Base-by-base conservation (phyloP, 2,113 vertebrate species). In the Indicator maculatus region DNA sequence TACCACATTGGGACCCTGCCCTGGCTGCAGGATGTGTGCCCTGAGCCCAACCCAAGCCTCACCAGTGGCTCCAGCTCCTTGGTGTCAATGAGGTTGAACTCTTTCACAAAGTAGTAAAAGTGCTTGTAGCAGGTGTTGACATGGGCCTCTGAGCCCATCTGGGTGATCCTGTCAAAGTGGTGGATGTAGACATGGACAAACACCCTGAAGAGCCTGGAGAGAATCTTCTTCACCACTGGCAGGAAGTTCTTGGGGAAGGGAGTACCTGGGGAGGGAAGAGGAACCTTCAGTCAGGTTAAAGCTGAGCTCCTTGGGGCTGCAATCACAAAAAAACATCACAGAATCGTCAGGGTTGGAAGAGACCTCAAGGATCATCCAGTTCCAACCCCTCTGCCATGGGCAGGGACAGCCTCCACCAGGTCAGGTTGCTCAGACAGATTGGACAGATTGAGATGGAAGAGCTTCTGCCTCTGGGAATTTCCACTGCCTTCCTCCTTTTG, bases 41-140 rank as follows among this genome's bases (percentile, higher is more conserved):
- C 44, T 6, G 16, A 58, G 36, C 59, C 47, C 60, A 7, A 10
- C 9, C 72, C 9, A 59, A 8, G 11, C 60, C 99, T 98, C 96
- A 99, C 99, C 99, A 99, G 98, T 3, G 99, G 99, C 70, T 99
- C 99, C 96, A 99, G 97, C 97, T 99, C 99, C 97, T 99, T 99
- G 97, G 98, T 98, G 97, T 99, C 99, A n/a, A 98, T 99, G 92
- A 99, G 98, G 96, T 97, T 97, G 89, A 99, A 99, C 98, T 99
- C 98, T 14, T 96, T 98, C 88, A 99, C 99, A 28, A 99, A 99
- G 97, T 99, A 99, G 97, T 98, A 99, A 97, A 99, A 99, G 97
- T 99, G 99, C 98, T 99, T 99, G 98, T 99, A 99, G 98, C 99
- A 99, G 95, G 99, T 99, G 95, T 99, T 99, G 67, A 99, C 99